These are phyloP conservation scores for Ischnura elegans DNA, from an alignment of 2,888 invertebrate species.

Conservation along the genomic window DNA sequence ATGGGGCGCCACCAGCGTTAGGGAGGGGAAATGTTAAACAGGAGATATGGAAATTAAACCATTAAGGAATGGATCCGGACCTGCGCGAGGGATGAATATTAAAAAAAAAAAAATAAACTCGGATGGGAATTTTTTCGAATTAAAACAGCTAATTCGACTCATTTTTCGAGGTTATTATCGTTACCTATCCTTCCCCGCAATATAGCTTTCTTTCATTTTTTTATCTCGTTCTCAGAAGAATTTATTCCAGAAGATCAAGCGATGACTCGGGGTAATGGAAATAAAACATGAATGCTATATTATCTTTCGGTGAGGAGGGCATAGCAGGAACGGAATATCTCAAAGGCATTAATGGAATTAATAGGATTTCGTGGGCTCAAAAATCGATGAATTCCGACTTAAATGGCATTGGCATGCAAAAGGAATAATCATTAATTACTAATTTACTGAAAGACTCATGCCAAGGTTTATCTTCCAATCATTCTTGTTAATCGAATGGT, in stretches of 20 bases:
- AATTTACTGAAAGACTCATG: too few species aligned
- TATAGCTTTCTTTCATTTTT: not conserved
- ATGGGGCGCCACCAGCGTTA: not conserved
- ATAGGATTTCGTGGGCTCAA: not conserved
- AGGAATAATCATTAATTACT: not conserved
- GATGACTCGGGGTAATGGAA: not conserved
- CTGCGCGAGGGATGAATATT: not conserved
- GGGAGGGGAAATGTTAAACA: conserved; percentile 12
- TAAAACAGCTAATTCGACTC: conserved; percentile 6
- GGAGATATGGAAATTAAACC: not conserved
- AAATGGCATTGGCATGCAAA: not conserved
- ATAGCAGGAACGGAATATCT: not conserved
- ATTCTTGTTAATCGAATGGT: too few species aligned
- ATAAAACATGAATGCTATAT: conserved; percentile 16
- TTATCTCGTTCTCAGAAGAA: not conserved
- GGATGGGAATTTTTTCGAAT: not conserved
- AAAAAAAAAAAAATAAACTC: not conserved
- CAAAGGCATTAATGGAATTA: not conserved
- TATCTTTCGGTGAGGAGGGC: not conserved
- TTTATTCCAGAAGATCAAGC: not conserved
- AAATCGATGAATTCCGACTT: not conserved
- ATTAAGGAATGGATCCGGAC: not conserved
- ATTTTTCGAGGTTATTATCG: not conserved
- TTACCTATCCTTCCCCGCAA: not conserved
- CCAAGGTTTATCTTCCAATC: too few species aligned